phyloP scores from a whole-genome alignment of 2,113 vertebrate genomes.

The Sceloporus tristichus region DNA sequence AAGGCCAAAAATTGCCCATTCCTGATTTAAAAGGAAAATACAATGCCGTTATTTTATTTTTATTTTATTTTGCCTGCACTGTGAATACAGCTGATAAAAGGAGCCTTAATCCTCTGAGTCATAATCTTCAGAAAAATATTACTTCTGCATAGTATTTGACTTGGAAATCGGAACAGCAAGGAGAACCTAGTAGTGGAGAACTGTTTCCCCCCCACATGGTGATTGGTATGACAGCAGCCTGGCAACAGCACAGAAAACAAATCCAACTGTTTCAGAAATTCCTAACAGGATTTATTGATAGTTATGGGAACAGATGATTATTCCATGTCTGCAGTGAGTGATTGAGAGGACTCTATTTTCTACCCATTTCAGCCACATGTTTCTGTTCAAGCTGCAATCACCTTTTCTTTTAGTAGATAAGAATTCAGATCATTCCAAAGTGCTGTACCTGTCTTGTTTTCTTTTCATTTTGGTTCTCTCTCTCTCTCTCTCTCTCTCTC shows the following conservation, averaged over 20 bases:
- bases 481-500: too few relatives aligned
- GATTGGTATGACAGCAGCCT: not conserved
- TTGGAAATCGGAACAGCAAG: not conserved
- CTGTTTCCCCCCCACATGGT: fast-evolving
- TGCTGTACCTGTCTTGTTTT: not conserved
- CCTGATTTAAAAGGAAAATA: too few relatives aligned
- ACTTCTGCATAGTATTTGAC: not conserved
- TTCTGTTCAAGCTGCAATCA: slow-evolving; percentile 31
- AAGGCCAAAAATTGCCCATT: too few relatives aligned
- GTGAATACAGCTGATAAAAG: not conserved
- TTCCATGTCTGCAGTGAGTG: not conserved
- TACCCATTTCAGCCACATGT: not conserved
- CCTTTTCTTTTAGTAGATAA: slow-evolving; percentile 45
- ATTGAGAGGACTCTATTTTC: fast-evolving
- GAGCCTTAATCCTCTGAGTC: too few relatives aligned
- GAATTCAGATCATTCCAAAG: slow-evolving; percentile 51
- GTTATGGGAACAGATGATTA: not conserved
- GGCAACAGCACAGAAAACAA: slow-evolving; percentile 1
- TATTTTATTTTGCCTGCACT: too few relatives aligned
- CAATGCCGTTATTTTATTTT: too few relatives aligned
- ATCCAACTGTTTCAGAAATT: not conserved
- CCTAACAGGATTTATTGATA: not conserved
- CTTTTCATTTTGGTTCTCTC: not conserved
- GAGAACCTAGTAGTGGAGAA: not conserved
- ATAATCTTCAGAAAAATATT: slow-evolving; percentile 3